Conservation (phyloP, 2,113 vertebrate species). For the Hippocampus comes region DNA sequence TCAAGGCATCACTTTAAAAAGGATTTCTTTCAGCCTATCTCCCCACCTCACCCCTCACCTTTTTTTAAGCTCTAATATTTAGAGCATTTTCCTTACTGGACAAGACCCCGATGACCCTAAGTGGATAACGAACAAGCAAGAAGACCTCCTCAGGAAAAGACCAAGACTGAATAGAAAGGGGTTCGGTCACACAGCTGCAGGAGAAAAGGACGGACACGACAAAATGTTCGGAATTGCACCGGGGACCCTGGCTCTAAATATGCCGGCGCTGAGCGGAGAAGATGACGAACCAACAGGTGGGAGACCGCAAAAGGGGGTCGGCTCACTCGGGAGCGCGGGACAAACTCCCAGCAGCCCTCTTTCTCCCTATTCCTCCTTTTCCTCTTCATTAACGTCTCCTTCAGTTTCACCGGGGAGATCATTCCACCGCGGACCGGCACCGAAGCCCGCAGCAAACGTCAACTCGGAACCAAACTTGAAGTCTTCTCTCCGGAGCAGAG, state of each 20-base stretch:
- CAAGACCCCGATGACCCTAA: constrained; percentile 24
- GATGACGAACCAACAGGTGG: constrained; percentile 25
- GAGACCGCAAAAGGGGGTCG: constrained; percentile 6
- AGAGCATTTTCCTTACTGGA: constrained; percentile 40
- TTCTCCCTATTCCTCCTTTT: constrained; percentile 52
- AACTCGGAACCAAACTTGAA: constrained; percentile 25
- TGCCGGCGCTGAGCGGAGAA: constrained; percentile 50
- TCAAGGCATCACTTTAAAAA: constrained; percentile 27
- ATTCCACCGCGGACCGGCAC: constrained; percentile 28
- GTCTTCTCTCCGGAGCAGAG: constrained; percentile 6
- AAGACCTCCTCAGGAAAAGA: constrained; percentile 56
- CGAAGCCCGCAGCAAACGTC: constrained; percentile 39
- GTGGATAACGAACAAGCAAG: constrained; percentile 21
- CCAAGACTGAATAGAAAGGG: constrained; percentile 24
- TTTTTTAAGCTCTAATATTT: constrained; percentile 40
- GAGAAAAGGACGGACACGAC: constrained; percentile 26
- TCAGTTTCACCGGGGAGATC: constrained; percentile 52
- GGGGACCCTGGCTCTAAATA: constrained; percentile 68
- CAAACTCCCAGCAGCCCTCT: constrained; percentile 65
- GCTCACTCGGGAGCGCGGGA: constrained; percentile 61
- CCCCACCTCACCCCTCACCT: neutral
- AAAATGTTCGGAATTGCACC: constrained; percentile 63
- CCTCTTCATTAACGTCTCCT: constrained; percentile 49
- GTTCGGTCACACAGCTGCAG: constrained; percentile 21
- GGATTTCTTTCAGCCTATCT: constrained; percentile 3